Conservation (phyloP, 1,140 invertebrate species). For the Drosophila pachea region DNA sequence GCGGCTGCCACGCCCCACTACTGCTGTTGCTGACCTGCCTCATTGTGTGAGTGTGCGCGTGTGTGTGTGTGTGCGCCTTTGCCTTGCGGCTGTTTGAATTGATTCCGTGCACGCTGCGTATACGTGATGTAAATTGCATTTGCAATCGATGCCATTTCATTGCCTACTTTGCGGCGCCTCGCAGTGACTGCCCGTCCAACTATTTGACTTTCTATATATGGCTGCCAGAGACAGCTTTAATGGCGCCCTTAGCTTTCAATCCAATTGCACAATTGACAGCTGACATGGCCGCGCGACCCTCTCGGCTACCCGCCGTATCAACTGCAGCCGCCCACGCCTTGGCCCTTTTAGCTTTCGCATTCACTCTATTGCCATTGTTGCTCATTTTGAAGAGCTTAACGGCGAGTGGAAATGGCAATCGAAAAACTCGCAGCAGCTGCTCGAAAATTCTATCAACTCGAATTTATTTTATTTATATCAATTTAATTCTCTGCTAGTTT, state of each 20-base stretch:
- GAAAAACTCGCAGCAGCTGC: slow-evolving; percentile 5
- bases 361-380: not conserved
- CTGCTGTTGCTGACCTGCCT: slow-evolving; percentile 9
- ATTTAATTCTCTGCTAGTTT: not conserved
- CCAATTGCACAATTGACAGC: slow-evolving; percentile 36
- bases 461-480: not conserved
- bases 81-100: not conserved
- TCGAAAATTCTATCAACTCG: slow-evolving; percentile 3
- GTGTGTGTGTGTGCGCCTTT: not conserved
- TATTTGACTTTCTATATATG: not conserved
- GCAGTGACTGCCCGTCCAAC: not conserved
- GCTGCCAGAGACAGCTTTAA: slow-evolving; percentile 18
- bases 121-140: slow-evolving; percentile 36
- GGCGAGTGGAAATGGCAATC: slow-evolving; percentile 11
- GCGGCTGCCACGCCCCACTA: not conserved
- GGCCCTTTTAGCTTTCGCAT: too few relatives aligned
- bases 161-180: slow-evolving; percentile 59
- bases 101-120: slow-evolving; percentile 33
- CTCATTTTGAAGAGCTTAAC: slow-evolving; percentile 4
- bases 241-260: slow-evolving; percentile 21
- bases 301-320: too few relatives aligned
- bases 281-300: slow-evolving; percentile 11
- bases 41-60: not conserved
- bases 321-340: too few relatives aligned
- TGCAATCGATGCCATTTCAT: slow-evolving; percentile 48